A percentile compares a stretch with the other conserved stretches of the same genome.
phyloP scores from a whole-genome alignment of 2,888 invertebrate genomes.

The Peribatodes rhomboidaria region DNA sequence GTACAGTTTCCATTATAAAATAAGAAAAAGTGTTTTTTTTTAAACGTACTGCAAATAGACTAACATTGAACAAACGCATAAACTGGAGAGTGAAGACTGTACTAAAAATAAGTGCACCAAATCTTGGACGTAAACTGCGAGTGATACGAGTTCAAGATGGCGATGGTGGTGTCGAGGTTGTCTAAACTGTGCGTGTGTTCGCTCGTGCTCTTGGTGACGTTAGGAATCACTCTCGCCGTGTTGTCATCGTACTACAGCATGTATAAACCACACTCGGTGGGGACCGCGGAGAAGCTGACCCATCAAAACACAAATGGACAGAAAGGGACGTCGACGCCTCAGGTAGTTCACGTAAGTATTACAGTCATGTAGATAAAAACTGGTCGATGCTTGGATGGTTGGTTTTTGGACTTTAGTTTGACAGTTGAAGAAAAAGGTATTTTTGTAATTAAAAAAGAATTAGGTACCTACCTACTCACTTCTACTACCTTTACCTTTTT shows the following conservation, averaged over 20 bases:
- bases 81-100: slow-evolving; percentile 24
- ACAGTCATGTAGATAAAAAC: no score
- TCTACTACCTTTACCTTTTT: no score
- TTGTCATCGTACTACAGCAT: slow-evolving; percentile 63
- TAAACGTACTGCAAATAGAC: slow-evolving; percentile 29
- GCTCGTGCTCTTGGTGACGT: slow-evolving; percentile 62
- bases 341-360: slow-evolving; percentile 58
- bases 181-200: slow-evolving; percentile 72
- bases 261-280: slow-evolving; percentile 57
- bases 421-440: slow-evolving; percentile 50
- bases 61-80: slow-evolving; percentile 30
- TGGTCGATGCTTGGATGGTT: no score
- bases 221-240: slow-evolving; percentile 71
- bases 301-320: no score
- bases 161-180: slow-evolving; percentile 75
- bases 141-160: slow-evolving; percentile 64
- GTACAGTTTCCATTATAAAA: neutral
- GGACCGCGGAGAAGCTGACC: slow-evolving; percentile 69
- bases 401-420: neutral
- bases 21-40: slow-evolving; percentile 7
- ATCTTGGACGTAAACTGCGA: slow-evolving; percentile 31
- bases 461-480: neutral
- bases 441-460: neutral
- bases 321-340: slow-evolving; percentile 50
- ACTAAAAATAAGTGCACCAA: slow-evolving; percentile 39